Evolutionary conservation across 1,140 invertebrate species (phyloP).

Genomic region (Dinothrombium tinctorium): DNA sequence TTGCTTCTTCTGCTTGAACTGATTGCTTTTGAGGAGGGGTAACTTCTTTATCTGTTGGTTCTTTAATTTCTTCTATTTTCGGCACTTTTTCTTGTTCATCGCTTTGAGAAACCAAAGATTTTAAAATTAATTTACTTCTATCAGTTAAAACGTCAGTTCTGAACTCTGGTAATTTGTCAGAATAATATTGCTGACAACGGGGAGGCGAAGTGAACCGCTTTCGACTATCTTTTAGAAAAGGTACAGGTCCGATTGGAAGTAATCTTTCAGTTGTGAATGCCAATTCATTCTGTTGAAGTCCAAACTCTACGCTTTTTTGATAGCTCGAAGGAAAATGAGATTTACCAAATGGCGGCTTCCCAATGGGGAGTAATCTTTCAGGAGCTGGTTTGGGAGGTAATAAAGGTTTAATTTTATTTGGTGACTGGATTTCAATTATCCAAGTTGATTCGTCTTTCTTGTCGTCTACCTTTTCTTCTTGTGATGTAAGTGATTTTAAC

Average conservation of each 20-base stretch:
- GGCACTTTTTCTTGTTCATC: neutral
- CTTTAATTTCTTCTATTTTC: neutral
- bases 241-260: slow-evolving; percentile 12
- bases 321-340: neutral
- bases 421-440: slow-evolving; percentile 1
- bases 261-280: slow-evolving; percentile 12
- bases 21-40: too few relatives aligned
- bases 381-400: slow-evolving; percentile 5
- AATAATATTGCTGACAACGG: neutral
- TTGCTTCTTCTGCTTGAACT: too few relatives aligned
- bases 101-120: slow-evolving; percentile 2
- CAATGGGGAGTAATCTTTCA: slow-evolving; percentile 43
- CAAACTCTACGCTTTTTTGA: too few relatives aligned
- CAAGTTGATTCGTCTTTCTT: neutral
- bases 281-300: too few relatives aligned
- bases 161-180: too few relatives aligned
- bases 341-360: slow-evolving; percentile 15
- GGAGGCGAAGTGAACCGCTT: neutral
- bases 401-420: neutral
- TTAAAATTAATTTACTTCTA: too few relatives aligned
- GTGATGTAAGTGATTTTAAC: neutral
- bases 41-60: too few relatives aligned
- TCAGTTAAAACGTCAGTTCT: too few relatives aligned
- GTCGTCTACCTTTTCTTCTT: neutral
- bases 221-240: slow-evolving; percentile 6